Percentiles rank a stretch among this genome's conserved stretches.
phyloP scores from a whole-genome alignment of 2,797 vertebrate genomes.

The Sphenopsis melanotis region DNA sequence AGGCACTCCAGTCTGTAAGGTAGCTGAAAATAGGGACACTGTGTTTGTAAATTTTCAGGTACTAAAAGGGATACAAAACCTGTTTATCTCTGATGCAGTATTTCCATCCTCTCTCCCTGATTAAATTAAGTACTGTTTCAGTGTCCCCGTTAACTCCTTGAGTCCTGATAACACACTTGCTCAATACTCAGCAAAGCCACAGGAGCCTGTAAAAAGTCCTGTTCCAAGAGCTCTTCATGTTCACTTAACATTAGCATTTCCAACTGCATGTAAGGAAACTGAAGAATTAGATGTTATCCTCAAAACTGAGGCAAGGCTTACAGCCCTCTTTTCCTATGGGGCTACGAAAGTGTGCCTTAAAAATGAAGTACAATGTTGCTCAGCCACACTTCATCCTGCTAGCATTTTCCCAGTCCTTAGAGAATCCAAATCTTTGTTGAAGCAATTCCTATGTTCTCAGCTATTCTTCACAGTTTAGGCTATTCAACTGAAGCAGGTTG shows the following conservation, averaged over 20 bases:
- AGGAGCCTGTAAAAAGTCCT: background rate
- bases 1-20: background rate
- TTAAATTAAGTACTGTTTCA: background rate
- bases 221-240: background rate
- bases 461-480: background rate
- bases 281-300: background rate
- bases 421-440: background rate
- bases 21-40: background rate
- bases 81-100: background rate
- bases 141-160: background rate
- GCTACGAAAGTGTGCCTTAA: background rate
- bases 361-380: background rate
- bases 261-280: background rate
- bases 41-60: background rate
- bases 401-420: background rate
- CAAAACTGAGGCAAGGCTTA: background rate
- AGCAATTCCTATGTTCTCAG: background rate
- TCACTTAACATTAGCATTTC: background rate
- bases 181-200: background rate
- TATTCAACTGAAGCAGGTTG: background rate
- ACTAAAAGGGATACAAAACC: background rate
- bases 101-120: background rate
- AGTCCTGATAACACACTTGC: background rate
- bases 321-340: background rate
- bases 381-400: background rate